Conservation (phyloP, 2,113 vertebrate species). For the Coryphaenoides rupestris region DNA sequence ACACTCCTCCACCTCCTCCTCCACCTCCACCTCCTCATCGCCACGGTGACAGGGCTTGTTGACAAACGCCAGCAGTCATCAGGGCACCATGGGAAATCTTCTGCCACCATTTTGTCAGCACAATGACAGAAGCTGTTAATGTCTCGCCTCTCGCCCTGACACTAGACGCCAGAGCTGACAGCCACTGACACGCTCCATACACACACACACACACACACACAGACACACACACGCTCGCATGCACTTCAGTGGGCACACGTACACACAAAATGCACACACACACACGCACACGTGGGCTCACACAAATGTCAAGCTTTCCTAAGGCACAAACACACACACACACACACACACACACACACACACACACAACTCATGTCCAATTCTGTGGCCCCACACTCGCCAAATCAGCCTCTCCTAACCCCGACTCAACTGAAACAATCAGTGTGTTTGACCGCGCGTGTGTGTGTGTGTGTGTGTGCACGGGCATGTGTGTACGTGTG, state of each 20-base stretch:
- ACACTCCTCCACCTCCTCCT: conserved; percentile 74
- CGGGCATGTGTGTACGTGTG: conserved; percentile 10
- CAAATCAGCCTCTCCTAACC: conserved; percentile 16
- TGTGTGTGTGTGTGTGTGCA: conserved; percentile 47
- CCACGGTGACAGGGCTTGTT: conserved; percentile 98
- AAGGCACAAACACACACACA: conserved; percentile 17
- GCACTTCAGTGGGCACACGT: conserved; percentile 46
- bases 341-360: conserved; percentile 8
- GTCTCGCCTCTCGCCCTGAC: conserved; percentile 98
- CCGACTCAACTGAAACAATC: conserved; percentile 75
- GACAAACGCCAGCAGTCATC: conserved; percentile 99
- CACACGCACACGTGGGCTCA: conserved; percentile 4
- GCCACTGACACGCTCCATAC: conserved; percentile 85
- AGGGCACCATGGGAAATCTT: conserved; percentile 98
- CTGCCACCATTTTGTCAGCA: conserved; percentile 99
- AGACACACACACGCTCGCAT: conserved; percentile 15
- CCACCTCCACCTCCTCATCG: conserved; percentile 84
- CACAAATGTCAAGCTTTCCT: conserved; percentile 21
- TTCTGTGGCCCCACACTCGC: conserved; percentile 39
- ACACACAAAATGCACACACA: conserved; percentile 58
- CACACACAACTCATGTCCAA: conserved; percentile 48
- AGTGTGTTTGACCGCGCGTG: not conserved
- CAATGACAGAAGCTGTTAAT: conserved; percentile 99
- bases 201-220: conserved; percentile 26
- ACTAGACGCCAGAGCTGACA: conserved; percentile 96